Evolutionary conservation across 2,113 vertebrate genomes (phyloP).

Genomic region (Calyptomena viridis): DNA sequence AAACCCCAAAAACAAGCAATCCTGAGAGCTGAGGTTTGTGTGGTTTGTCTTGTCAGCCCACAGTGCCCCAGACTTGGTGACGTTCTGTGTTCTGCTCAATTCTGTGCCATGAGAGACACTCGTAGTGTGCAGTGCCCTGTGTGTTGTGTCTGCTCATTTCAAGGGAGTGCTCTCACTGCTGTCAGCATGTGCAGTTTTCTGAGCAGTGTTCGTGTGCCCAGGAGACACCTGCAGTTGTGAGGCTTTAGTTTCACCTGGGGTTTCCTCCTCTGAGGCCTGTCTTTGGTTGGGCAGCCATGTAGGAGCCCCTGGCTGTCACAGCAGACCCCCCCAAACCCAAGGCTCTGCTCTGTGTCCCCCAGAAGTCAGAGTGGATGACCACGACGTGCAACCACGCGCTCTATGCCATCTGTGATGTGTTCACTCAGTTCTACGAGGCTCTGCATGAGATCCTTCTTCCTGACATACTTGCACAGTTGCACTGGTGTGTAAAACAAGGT

Average conservation of each 20-base stretch:
- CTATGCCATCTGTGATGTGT: slow-evolving; percentile 96
- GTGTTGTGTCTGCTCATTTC: not conserved
- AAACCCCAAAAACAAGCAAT: not conserved
- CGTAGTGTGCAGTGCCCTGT: not conserved
- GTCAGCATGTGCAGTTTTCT: not conserved
- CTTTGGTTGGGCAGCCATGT: not conserved
- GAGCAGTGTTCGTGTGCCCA: not conserved
- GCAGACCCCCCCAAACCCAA: not conserved
- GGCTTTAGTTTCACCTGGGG: not conserved
- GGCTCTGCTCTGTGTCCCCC: not conserved
- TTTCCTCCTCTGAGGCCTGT: not conserved
- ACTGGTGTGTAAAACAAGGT: slow-evolving; percentile 99
- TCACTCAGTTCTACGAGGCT: slow-evolving; percentile 95
- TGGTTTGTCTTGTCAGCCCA: not conserved
- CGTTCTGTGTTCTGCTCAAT: rapidly evolving
- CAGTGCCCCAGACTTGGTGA: not conserved
- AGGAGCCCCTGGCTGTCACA: not conserved
- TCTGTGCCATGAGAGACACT: not conserved
- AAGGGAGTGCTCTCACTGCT: not conserved
- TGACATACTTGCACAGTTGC: slow-evolving; percentile 92
- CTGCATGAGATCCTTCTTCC: slow-evolving; percentile 90
- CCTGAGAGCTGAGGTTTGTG: not conserved
- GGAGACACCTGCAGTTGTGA: not conserved
- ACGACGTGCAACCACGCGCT: slow-evolving; percentile 97
- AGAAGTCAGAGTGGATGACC: slow-evolving; percentile 99